phyloP scores from a whole-genome alignment of 1,140 invertebrate species.

The Pogonognathellus flavescens region DNA sequence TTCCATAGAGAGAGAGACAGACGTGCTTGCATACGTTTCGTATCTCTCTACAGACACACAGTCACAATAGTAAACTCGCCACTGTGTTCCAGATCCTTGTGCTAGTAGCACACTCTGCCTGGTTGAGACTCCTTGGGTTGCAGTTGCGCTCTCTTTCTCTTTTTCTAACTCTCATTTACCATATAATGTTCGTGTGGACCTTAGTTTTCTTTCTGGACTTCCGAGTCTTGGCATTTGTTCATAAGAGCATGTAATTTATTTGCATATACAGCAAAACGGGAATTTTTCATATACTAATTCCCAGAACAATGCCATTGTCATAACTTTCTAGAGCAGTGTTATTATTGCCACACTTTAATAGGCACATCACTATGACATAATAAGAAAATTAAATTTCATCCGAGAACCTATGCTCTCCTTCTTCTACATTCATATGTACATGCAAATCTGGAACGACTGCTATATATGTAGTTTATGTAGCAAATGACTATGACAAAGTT shows the following conservation, averaged over 20 bases:
- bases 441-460: neutral
- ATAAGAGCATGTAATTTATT: constrained; percentile 20
- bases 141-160: constrained; percentile 49
- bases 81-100: too few species aligned
- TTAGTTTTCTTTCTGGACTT: constrained; percentile 31
- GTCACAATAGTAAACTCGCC: neutral
- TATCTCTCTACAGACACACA: neutral
- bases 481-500: too few species aligned
- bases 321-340: too few species aligned
- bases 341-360: too few species aligned
- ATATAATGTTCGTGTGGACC: neutral
- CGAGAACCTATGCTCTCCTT: neutral
- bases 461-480: neutral
- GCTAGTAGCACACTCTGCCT: neutral
- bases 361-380: too few species aligned
- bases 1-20: neutral
- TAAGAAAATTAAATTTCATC: too few species aligned
- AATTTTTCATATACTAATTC: neutral
- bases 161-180: constrained; percentile 38
- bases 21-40: neutral
- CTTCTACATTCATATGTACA: neutral
- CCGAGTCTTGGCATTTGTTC: neutral
- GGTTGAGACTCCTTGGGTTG: neutral
- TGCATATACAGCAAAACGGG: neutral
- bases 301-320: neutral